A percentile compares a stretch with the other conserved stretches of the same genome.
Conservation (phyloP, 2,888 invertebrate genomes). For the Adineta ricciae region DNA sequence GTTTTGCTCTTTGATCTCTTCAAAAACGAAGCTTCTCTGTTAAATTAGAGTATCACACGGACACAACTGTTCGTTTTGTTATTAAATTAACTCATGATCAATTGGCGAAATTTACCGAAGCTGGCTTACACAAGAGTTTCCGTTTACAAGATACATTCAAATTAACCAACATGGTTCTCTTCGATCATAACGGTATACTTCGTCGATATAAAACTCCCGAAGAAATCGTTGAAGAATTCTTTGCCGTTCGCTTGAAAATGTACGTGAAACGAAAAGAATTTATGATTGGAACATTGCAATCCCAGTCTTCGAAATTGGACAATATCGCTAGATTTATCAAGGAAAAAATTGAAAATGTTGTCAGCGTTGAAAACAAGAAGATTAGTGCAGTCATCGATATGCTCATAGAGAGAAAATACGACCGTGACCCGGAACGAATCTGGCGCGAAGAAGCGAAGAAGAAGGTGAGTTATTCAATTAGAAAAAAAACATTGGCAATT, state of each 20-base stretch:
- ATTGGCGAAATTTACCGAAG: constrained; percentile 63
- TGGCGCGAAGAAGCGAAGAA: constrained; percentile 55
- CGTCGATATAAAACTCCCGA: constrained; percentile 65
- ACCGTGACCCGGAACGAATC: constrained; percentile 57
- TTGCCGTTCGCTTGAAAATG: constrained; percentile 63
- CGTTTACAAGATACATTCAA: constrained; percentile 67
- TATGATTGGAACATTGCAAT: constrained; percentile 75
- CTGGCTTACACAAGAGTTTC: constrained; percentile 85
- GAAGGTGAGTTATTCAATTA: constrained; percentile 64
- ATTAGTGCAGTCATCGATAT: constrained; percentile 41
- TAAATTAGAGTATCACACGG: constrained; percentile 77
- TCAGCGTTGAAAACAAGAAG: constrained; percentile 53
- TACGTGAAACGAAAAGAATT: constrained; percentile 79
- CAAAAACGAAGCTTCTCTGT: neutral
- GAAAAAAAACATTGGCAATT: no score
- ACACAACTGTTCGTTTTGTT: constrained; percentile 81
- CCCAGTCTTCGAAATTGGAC: constrained; percentile 73
- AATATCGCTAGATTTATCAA: constrained; percentile 89
- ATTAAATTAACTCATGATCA: constrained; percentile 66
- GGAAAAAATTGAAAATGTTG: constrained; percentile 80
- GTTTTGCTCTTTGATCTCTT: neutral
- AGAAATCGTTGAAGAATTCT: constrained; percentile 75
- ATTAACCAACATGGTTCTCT: constrained; percentile 53
- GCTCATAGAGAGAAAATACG: constrained; percentile 46
- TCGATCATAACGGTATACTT: constrained; percentile 59